Evolutionary conservation across 2,113 vertebrate genomes (phyloP).

Genomic region (Microtus pennsylvanicus): DNA sequence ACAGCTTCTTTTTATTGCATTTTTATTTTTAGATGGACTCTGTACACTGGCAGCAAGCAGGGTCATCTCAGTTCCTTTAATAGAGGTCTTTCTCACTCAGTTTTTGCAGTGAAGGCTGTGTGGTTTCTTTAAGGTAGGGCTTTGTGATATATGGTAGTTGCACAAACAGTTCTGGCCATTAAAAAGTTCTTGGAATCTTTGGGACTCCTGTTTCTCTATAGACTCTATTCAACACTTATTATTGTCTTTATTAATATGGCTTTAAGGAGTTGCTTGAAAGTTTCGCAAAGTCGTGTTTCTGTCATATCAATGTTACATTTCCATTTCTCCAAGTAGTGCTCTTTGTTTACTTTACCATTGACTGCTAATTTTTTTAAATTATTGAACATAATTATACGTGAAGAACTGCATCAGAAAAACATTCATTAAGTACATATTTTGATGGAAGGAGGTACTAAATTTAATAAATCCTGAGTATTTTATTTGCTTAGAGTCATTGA

Average conservation of each 20-base stretch:
- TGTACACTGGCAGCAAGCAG: no score
- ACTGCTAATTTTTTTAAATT: background rate
- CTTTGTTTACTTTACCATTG: background rate
- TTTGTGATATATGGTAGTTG: no score
- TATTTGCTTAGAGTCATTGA: slow-evolving; percentile 29
- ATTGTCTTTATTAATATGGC: background rate
- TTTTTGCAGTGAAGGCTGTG: no score
- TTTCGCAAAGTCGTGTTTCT: background rate
- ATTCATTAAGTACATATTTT: background rate
- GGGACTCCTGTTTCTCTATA: background rate
- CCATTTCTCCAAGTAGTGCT: background rate
- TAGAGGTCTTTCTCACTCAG: no score
- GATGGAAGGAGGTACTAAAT: background rate
- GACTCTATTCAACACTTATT: background rate
- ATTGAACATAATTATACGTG: background rate
- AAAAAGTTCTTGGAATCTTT: background rate
- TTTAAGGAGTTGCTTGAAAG: background rate
- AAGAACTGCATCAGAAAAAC: background rate
- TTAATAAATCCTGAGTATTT: background rate
- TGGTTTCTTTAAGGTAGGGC: no score
- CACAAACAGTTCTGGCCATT: no score
- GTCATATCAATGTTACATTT: background rate
- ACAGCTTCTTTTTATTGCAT: no score
- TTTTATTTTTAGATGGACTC: no score
- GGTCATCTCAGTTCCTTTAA: no score